Base-by-base conservation (phyloP, 2,888 invertebrate genomes). In the Tridacna gigas region DNA sequence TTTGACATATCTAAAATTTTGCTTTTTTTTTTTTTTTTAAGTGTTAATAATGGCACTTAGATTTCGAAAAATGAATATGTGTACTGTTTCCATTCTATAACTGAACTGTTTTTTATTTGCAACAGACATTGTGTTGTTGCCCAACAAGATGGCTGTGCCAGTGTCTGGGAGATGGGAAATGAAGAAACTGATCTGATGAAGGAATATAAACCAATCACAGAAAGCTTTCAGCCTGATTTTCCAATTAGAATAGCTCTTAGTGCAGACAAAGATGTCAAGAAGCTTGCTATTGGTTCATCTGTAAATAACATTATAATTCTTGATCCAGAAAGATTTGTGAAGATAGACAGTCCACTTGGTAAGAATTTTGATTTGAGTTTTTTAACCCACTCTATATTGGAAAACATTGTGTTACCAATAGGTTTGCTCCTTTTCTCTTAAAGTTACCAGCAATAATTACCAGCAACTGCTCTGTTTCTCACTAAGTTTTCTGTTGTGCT, bases 91-190 rank as follows among this genome's bases (percentile, higher is more conserved):
- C 7, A 37, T 2, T 2, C 37, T 37, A 37, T 37, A 7, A 4
- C 7, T 37, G 37, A 37, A 37, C 2, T 37, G 7, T 37, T 37
- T 2, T 37, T 37, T 37, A 7, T 37, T 37, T 37, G 37, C 37
- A 37, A 37, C 74, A 80, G 85, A 28, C 63, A 37, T 47, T 86
- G 89, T 79, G 74, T 80, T 22, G 56, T 86, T 15, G 78, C 79
- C 18, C 69, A 79, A 26, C 56, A 71, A 26, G 75, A 69, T 7
- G 26, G 60, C 18, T 60, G 26, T 25, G 61, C 83, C 18, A 66
- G 79, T 22, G 45, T 85, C 0, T 86, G 86, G 86, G 77, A 86
- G 51, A 83, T 89, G 80, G 89, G 89, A n/a, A 77, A 60, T 26
- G 37, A 67, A 22, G 79, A 80, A n/a, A 76, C 86, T 73, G 84